These are phyloP conservation scores for Oeneis ivallda DNA, from an alignment of 2,888 invertebrate species.

Conservation along the genomic window DNA sequence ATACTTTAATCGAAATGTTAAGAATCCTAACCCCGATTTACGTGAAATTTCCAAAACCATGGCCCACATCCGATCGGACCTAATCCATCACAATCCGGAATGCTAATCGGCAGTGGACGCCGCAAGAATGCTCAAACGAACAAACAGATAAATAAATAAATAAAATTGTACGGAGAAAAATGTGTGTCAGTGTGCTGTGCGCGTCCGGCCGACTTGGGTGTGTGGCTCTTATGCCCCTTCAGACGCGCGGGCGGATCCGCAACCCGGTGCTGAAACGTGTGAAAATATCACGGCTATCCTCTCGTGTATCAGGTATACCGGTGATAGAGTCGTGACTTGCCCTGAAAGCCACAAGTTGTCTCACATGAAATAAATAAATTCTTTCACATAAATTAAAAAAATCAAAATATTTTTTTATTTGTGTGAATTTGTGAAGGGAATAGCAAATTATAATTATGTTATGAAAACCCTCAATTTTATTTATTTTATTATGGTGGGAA, in stretches of 20 bases:
- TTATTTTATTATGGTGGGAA: too few relatives aligned
- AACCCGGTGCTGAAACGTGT: too few relatives aligned
- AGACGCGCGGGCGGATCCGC: constrained; percentile 7
- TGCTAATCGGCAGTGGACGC: constrained; percentile 52
- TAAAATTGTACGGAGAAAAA: constrained; percentile 64
- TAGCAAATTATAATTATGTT: too few relatives aligned
- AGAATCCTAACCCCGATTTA: constrained; percentile 28
- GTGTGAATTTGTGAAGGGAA: too few relatives aligned
- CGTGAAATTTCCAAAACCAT: constrained; percentile 31
- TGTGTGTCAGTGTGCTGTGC: constrained; percentile 71
- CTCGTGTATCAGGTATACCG: too few relatives aligned
- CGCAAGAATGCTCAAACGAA: constrained; percentile 60
- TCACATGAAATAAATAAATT: too few relatives aligned
- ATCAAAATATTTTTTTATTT: too few relatives aligned
- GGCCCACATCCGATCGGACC: constrained; percentile 42
- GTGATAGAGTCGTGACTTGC: too few relatives aligned
- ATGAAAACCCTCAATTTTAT: too few relatives aligned
- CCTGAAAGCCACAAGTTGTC: too few relatives aligned
- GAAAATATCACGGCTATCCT: too few relatives aligned
- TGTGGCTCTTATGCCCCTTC: constrained; percentile 35
- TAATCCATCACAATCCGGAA: constrained; percentile 48
- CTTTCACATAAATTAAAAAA: too few relatives aligned
- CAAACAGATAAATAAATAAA: constrained; percentile 65
- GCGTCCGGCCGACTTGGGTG: constrained; percentile 46
- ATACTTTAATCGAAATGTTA: neutral